A percentile compares a stretch with the other conserved stretches of the same genome.
These are phyloP conservation scores for Melanotaenia boesemani DNA, from an alignment of 2,797 vertebrate species.

Conservation along the genomic window DNA sequence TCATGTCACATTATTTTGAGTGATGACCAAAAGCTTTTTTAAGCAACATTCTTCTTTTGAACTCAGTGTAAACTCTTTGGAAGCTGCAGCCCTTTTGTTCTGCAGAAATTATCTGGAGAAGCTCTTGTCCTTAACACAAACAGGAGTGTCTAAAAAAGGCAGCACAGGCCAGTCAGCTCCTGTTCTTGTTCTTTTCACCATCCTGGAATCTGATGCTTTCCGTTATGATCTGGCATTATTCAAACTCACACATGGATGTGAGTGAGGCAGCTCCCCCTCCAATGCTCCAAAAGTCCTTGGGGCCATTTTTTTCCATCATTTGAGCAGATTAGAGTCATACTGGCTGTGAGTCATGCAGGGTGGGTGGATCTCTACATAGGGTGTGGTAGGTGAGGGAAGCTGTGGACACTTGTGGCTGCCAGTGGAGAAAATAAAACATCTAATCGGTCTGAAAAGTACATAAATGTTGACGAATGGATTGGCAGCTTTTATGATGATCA, in stretches of 20 bases:
- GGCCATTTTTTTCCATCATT: constrained; percentile 76
- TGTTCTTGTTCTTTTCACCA: neutral
- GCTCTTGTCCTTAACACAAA: constrained; percentile 30
- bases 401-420: constrained; percentile 51
- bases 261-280: constrained; percentile 45
- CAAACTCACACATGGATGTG: constrained; percentile 56
- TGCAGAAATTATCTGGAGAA: constrained; percentile 9
- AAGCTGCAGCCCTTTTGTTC: neutral
- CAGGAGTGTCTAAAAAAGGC: constrained; percentile 28
- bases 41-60: constrained; percentile 4
- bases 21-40: constrained; percentile 14
- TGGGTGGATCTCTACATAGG: constrained; percentile 73
- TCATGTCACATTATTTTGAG: constrained; percentile 24
- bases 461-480: constrained; percentile 62
- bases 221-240: constrained; percentile 56
- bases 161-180: constrained; percentile 21
- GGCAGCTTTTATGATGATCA: constrained; percentile 42
- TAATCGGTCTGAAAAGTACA: constrained; percentile 65
- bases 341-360: constrained; percentile 78
- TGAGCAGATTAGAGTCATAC: constrained; percentile 68
- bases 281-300: constrained; percentile 45
- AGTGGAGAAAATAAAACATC: constrained; percentile 46
- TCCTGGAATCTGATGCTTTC: constrained; percentile 45
- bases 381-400: constrained; percentile 75
- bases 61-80: neutral